phyloP scores from a whole-genome alignment of 2,113 vertebrate genomes.

The Neogale vison region DNA sequence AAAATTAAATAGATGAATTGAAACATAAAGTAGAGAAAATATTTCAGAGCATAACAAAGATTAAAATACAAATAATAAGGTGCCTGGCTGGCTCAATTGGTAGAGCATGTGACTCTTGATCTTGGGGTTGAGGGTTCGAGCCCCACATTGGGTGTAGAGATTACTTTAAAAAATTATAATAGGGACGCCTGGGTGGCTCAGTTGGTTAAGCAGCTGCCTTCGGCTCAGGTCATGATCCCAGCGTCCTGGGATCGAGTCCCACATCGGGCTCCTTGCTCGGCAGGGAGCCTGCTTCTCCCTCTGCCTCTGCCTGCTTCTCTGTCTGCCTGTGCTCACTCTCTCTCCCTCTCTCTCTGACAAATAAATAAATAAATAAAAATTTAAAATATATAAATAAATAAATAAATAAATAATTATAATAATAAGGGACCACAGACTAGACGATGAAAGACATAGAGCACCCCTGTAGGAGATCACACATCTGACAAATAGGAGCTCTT shows the following conservation, averaged over 20 bases:
- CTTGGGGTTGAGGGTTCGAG: not conserved
- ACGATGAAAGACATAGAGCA: not conserved
- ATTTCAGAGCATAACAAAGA: not conserved
- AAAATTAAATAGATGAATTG: not conserved
- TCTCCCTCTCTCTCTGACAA: no score
- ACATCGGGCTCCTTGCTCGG: no score
- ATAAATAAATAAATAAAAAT: no score
- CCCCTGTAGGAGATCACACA: not conserved
- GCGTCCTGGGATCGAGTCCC: no score
- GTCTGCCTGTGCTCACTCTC: no score
- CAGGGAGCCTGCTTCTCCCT: no score
- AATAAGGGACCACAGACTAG: not conserved
- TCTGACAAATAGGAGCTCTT: not conserved
- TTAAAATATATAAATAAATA: no score
- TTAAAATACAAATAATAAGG: not conserved
- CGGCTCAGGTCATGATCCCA: no score
- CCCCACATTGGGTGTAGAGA: not conserved
- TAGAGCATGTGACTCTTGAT: not conserved
- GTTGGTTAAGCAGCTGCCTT: no score
- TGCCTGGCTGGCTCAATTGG: not conserved
- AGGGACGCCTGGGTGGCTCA: no score
- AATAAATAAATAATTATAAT: not conserved
- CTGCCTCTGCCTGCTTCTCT: no score
- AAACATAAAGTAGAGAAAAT: not conserved
- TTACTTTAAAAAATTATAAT: not conserved